phyloP scores from a whole-genome alignment of 2,113 vertebrate species.

The Camelus bactrianus region DNA sequence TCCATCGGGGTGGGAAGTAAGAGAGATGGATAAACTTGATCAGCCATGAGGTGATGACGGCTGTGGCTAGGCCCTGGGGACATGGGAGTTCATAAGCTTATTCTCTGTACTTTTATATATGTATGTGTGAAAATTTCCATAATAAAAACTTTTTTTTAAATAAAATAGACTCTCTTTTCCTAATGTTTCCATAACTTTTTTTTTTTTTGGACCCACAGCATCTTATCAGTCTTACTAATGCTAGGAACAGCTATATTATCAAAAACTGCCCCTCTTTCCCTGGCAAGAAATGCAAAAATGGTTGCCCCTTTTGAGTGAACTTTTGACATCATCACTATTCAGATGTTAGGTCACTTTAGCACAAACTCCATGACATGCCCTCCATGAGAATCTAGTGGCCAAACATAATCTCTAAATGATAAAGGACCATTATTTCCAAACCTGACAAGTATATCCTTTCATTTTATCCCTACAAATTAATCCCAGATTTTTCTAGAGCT shows the following conservation, averaged over 20 bases:
- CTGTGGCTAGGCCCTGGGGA: neutral
- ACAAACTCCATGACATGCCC: neutral
- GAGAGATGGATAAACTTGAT: neutral
- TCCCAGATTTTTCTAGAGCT: neutral
- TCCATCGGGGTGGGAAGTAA: neutral
- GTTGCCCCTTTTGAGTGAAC: neutral
- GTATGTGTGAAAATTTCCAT: conserved; percentile 35
- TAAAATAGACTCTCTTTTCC: neutral
- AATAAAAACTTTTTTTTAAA: neutral
- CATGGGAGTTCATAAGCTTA: neutral
- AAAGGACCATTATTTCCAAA: conserved; percentile 44
- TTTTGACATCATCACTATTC: neutral
- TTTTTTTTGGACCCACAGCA: neutral
- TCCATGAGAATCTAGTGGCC: neutral
- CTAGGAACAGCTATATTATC: neutral
- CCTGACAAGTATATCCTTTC: neutral
- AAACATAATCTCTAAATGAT: conserved; percentile 3
- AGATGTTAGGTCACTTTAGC: conserved; percentile 15
- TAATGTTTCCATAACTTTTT: neutral
- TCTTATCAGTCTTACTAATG: neutral
- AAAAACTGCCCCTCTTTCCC: conserved; percentile 28
- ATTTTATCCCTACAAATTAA: conserved; percentile 43
- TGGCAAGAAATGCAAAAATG: neutral
- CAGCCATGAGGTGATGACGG: neutral
- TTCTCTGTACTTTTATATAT: neutral